Evolutionary conservation across 2,888 invertebrate species (phyloP).

Genomic region (Cacoxenus indagator): DNA sequence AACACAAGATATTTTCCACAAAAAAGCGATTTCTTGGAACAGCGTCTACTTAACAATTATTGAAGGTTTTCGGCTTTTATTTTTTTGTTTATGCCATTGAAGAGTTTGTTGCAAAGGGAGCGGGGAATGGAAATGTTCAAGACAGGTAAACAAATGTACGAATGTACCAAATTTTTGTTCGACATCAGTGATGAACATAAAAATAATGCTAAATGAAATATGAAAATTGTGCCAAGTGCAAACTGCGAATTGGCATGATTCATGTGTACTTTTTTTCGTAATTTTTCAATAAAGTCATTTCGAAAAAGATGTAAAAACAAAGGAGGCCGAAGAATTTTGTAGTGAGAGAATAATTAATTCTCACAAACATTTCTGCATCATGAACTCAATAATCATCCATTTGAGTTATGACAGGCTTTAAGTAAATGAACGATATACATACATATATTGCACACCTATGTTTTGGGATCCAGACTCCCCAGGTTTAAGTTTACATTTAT

Average conservation of each 20-base stretch:
- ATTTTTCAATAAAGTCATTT: not conserved
- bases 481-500: no score
- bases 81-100: not conserved
- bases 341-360: slow-evolving; percentile 15
- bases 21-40: not conserved
- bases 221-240: not conserved
- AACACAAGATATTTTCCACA: not conserved
- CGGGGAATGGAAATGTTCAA: not conserved
- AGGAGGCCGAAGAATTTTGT: not conserved
- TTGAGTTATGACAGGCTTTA: slow-evolving; percentile 28
- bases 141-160: not conserved
- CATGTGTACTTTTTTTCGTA: not conserved
- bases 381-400: slow-evolving; percentile 11
- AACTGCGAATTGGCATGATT: not conserved
- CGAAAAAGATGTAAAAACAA: not conserved
- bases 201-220: not conserved
- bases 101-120: not conserved
- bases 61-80: not conserved
- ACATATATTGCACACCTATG: no score
- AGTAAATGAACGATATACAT: not conserved
- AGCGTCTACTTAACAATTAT: not conserved
- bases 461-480: no score
- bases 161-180: no score
- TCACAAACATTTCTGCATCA: no score
- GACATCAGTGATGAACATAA: not conserved